Conservation (phyloP, 2,113 vertebrate species). For the Corythoichthys haematopterus region DNA sequence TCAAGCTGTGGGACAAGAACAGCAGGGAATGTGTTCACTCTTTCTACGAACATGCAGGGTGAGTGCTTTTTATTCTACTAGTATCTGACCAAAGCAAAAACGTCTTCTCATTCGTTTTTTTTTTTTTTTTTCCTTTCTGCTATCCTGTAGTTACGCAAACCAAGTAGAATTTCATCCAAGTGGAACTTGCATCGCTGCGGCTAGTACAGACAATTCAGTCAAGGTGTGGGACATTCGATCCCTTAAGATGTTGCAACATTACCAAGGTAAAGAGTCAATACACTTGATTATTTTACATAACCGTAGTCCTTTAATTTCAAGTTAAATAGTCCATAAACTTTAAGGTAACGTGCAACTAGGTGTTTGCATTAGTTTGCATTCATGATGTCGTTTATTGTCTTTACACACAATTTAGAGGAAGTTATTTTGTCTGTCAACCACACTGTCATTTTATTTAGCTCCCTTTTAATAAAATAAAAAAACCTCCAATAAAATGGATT, state of each 20-base stretch:
- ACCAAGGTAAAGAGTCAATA: constrained; percentile 83
- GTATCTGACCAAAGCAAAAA: not conserved
- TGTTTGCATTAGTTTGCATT: not conserved
- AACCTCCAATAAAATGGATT: too few relatives aligned
- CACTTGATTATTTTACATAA: not conserved
- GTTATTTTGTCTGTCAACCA: constrained; percentile 21
- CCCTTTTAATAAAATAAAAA: constrained; percentile 11
- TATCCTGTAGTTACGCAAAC: constrained; percentile 78
- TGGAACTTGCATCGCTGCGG: constrained; percentile 85
- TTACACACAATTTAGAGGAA: constrained; percentile 17
- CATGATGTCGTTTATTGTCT: constrained; percentile 21
- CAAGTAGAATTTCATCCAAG: constrained; percentile 90
- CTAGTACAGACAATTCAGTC: constrained; percentile 85
- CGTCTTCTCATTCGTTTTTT: not conserved
- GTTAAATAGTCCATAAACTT: not conserved
- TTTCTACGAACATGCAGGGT: constrained; percentile 91
- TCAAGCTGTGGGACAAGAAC: constrained; percentile 94
- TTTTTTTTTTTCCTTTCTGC: not conserved
- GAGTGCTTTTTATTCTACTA: constrained; percentile 48
- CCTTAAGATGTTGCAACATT: constrained; percentile 89
- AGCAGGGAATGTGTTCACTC: constrained; percentile 91
- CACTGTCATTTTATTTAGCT: constrained; percentile 28
- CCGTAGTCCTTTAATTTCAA: not conserved
- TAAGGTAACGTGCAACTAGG: not conserved
- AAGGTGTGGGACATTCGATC: constrained; percentile 94